Evolutionary conservation across 2,113 vertebrate genomes (phyloP), one percentile per base, ranked within the genome.

Genomic region (Amblyopsis rosae): DNA sequence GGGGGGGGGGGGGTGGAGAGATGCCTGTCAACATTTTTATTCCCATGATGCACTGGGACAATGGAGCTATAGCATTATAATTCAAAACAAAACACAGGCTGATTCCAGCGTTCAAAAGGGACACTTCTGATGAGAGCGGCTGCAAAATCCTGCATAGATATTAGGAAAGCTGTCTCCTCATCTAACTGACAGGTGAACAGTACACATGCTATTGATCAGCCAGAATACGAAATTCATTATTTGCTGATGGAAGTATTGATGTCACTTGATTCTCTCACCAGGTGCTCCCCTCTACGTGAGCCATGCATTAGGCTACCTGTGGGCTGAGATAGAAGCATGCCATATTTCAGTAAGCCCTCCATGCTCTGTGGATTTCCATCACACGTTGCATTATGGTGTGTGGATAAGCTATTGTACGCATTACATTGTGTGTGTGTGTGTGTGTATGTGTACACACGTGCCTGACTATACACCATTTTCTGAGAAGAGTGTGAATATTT

Each of bases 191-290:
- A 26, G 26, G 26, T 26, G 26, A 26, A 86, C 84, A 65, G 56
- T 59, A 32, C 65, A 69, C 53, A 73, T 6, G 12, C 65, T 79
- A 87, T 86, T 79, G 85, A 90, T 86, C 67, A 66, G 63, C 82
- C 85, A 6, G 62, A n/a, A 46, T 76, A 87, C 87, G 84, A 83
- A 86, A 83, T 85, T 80, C 75, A 59, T 69, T 65, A 73, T 83
- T 72, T 63, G 56, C 71, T 79, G 74, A 88, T 69, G 68, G 61
- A 72, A 85, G 72, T 58, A 56, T 59, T 63, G 67, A 67, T 66
- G 48, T 61, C 76, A 72, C 77, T 84, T 26, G 75, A 77, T 82
- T 84, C 26, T 26, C 26, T 74, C 51, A 78, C 16, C 32, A 35
- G 13, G 65, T 67, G 48, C 77, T 69, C 55, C 67, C 48, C 54